Evolutionary conservation across 2,797 vertebrate species (phyloP).

Genomic region (Acipenser oxyrinchus): DNA sequence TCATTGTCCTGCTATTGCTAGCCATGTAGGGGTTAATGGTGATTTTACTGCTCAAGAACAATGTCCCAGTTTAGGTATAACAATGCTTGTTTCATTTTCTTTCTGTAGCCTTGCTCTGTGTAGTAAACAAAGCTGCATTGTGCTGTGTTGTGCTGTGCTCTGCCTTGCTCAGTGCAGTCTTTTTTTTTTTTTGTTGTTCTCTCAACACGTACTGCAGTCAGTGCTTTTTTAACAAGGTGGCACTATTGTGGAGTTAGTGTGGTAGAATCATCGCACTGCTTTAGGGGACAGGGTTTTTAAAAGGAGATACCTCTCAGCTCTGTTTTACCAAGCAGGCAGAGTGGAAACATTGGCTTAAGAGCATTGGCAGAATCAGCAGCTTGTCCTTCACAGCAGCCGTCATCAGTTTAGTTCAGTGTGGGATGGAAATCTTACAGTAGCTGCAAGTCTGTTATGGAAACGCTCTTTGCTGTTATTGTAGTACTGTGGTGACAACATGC

Average conservation of each 20-base stretch:
- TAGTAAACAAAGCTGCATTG: conserved; percentile 58
- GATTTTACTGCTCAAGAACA: not conserved
- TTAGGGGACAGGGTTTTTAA: conserved; percentile 62
- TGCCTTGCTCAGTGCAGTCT: conserved; percentile 35
- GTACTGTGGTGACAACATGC: conserved; percentile 97
- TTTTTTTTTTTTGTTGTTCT: not conserved
- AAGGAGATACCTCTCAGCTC: conserved; percentile 58
- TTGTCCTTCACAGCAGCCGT: conserved; percentile 44
- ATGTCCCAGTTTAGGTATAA: conserved; percentile 51
- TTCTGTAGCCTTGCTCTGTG: conserved; percentile 34
- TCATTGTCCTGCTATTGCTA: too few species aligned
- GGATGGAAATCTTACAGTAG: conserved; percentile 78
- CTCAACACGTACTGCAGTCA: conserved; percentile 61
- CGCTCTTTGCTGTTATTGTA: conserved; percentile 86
- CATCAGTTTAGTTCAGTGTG: conserved; percentile 66
- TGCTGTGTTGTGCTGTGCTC: conserved; percentile 35
- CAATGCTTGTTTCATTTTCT: conserved; percentile 42
- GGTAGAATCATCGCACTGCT: conserved; percentile 59
- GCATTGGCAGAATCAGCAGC: conserved; percentile 53
- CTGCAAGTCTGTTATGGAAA: conserved; percentile 88
- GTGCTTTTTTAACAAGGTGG: conserved; percentile 75
- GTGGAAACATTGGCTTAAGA: conserved; percentile 53
- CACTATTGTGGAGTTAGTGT: conserved; percentile 77
- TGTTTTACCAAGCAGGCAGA: conserved; percentile 42
- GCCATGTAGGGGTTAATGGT: too few species aligned